Evolutionary conservation across 2,888 invertebrate species (phyloP).

Genomic region (Andrena bicolor): DNA sequence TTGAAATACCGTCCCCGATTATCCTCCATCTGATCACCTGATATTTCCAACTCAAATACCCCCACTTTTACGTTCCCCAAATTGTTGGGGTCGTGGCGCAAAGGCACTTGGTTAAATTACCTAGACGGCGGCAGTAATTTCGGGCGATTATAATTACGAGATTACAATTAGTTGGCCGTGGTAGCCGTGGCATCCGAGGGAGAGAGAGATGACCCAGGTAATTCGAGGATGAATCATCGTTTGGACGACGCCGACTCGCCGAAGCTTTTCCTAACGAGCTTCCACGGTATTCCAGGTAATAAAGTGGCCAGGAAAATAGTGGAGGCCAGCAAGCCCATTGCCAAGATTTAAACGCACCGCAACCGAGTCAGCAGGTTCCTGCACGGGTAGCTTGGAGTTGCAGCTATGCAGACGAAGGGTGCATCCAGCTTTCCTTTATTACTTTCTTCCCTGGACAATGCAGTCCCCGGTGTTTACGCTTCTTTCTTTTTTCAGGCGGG

Average conservation of each 20-base stretch:
- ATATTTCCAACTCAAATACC: not conserved
- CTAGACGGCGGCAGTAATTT: slow-evolving; percentile 54
- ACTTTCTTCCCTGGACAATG: slow-evolving; percentile 29
- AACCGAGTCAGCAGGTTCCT: slow-evolving; percentile 55
- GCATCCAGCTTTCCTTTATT: slow-evolving; percentile 29
- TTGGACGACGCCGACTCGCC: slow-evolving; percentile 46
- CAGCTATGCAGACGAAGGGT: slow-evolving; percentile 6
- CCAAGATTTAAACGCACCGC: slow-evolving; percentile 60
- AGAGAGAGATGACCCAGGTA: slow-evolving; percentile 39
- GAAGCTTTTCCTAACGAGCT: slow-evolving; percentile 62
- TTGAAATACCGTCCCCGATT: slow-evolving; percentile 10
- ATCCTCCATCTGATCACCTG: not conserved
- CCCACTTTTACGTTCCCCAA: not conserved
- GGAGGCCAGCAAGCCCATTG: slow-evolving; percentile 34
- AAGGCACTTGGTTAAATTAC: slow-evolving; percentile 54
- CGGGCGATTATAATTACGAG: slow-evolving; percentile 65
- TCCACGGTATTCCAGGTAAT: slow-evolving; percentile 53
- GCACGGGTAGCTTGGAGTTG: slow-evolving; percentile 21
- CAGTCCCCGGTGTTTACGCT: not conserved
- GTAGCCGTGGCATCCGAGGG: slow-evolving; percentile 30
- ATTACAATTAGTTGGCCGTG: slow-evolving; percentile 65
- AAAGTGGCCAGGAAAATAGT: slow-evolving; percentile 59
- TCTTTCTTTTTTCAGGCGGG: not conserved
- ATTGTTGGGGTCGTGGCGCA: slow-evolving; percentile 5
- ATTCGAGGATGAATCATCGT: slow-evolving; percentile 59